Conservation (phyloP, 2,888 invertebrate species). For the Ypsolopha sequella region DNA sequence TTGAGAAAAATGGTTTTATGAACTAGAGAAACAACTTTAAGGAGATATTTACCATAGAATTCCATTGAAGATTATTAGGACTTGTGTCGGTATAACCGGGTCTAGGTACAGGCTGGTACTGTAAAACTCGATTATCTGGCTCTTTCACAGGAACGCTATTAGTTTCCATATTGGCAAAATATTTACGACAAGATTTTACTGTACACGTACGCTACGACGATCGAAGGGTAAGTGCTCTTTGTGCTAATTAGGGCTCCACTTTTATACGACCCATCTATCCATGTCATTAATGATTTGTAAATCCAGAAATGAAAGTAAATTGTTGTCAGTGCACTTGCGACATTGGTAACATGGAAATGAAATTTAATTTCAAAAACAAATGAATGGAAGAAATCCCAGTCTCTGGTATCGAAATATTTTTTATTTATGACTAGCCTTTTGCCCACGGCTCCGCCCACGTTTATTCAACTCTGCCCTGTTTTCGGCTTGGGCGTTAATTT, state of each 20-base stretch:
- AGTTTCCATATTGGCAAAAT: not conserved
- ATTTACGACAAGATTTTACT: not conserved
- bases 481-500: too few species aligned
- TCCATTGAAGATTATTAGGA: slow-evolving; percentile 6
- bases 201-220: slow-evolving; percentile 18
- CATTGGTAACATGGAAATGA: not conserved
- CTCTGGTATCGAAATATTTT: too few species aligned
- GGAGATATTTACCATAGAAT: slow-evolving; percentile 3
- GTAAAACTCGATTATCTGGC: not conserved
- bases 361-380: too few species aligned
- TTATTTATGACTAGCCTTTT: too few species aligned
- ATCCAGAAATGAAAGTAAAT: slow-evolving; percentile 1
- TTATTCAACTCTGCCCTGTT: too few species aligned
- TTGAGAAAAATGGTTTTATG: too few species aligned
- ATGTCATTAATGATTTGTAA: slow-evolving; percentile 6
- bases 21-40: too few species aligned
- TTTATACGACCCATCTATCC: slow-evolving; percentile 29
- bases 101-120: slow-evolving; percentile 1
- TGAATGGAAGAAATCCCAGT: too few species aligned
- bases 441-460: too few species aligned
- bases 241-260: slow-evolving; percentile 17
- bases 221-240: slow-evolving; percentile 23
- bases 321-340: not conserved
- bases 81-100: slow-evolving; percentile 5
- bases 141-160: not conserved